Evolutionary conservation across 2,888 invertebrate species (phyloP).

Genomic region (Cosmopolites sordidus): DNA sequence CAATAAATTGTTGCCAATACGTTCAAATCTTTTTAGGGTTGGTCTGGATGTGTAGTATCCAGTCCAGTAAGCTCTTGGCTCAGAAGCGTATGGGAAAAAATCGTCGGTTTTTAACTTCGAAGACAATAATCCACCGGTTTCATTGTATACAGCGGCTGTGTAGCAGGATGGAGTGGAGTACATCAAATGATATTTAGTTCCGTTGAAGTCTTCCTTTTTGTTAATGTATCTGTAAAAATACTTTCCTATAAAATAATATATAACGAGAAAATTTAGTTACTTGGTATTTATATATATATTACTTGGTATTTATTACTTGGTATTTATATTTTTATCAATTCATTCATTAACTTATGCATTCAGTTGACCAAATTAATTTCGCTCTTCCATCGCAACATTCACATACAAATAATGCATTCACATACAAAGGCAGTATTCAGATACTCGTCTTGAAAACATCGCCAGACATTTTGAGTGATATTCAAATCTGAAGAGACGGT

Average conservation of each 20-base stretch:
- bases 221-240: slow-evolving; percentile 23
- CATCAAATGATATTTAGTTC: slow-evolving; percentile 63
- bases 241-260: too few relatives aligned
- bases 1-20: slow-evolving; percentile 67
- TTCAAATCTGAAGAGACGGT: too few relatives aligned
- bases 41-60: slow-evolving; percentile 84
- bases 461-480: too few relatives aligned
- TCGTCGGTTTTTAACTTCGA: slow-evolving; percentile 76
- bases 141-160: slow-evolving; percentile 68
- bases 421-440: too few relatives aligned
- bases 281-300: background rate
- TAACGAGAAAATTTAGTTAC: too few relatives aligned
- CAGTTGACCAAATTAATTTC: too few relatives aligned
- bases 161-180: slow-evolving; percentile 86
- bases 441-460: too few relatives aligned
- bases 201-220: slow-evolving; percentile 1
- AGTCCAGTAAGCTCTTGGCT: slow-evolving; percentile 84
- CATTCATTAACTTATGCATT: too few relatives aligned
- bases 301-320: too few relatives aligned
- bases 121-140: slow-evolving; percentile 50
- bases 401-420: too few relatives aligned
- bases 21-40: slow-evolving; percentile 70
- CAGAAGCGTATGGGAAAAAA: slow-evolving; percentile 86
- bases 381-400: too few relatives aligned
- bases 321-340: too few relatives aligned